Percentiles rank a stretch among this genome's conserved stretches.
These are phyloP conservation scores for Leptosomus discolor DNA, from an alignment of 2,113 vertebrate genomes.

Conservation along the genomic window DNA sequence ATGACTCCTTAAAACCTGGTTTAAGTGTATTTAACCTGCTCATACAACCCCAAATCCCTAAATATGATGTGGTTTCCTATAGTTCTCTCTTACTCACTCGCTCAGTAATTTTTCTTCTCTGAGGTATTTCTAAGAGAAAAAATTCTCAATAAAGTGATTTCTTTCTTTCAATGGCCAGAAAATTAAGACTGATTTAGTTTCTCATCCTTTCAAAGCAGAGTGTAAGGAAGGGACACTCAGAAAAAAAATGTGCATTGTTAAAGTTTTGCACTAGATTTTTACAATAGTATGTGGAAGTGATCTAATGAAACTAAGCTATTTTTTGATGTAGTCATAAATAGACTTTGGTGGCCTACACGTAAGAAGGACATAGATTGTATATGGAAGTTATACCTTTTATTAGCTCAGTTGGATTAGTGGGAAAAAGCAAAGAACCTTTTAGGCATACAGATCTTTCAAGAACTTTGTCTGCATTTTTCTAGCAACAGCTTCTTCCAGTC, in stretches of 20 bases:
- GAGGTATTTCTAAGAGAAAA: background rate
- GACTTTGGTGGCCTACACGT: background rate
- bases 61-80: background rate
- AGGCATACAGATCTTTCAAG: background rate
- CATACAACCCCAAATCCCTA: background rate
- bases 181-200: background rate
- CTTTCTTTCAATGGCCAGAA: background rate
- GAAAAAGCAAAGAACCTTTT: background rate
- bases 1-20: background rate
- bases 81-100: background rate
- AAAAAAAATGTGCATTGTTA: background rate
- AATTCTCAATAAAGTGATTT: background rate
- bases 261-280: background rate
- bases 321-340: background rate
- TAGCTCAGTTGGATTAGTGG: background rate
- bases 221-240: background rate
- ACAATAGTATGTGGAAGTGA: background rate
- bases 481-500: background rate
- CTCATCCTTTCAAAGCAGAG: background rate
- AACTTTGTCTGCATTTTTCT: background rate
- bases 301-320: background rate
- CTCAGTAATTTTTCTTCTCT: background rate
- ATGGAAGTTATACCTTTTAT: background rate
- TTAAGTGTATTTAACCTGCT: background rate
- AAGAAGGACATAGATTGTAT: background rate